Evolutionary conservation across 2,113 vertebrate species (phyloP), one percentile per base, ranked within the genome.

Genomic region (Tor tambroides): DNA sequence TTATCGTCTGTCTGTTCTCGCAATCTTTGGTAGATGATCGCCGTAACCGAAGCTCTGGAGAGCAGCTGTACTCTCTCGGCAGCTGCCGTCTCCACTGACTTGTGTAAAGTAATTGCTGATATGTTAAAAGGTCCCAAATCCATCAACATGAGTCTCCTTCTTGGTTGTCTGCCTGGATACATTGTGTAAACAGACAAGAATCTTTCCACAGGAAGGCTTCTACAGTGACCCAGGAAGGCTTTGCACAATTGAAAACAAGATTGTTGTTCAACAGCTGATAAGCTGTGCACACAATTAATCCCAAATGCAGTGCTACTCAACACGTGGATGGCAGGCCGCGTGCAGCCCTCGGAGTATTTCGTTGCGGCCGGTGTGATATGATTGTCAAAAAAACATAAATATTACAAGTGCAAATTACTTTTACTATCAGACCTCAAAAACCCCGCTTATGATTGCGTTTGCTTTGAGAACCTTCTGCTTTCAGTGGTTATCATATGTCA

Each of bases 41-140:
- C 14, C 12, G 21, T 30, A 23, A 63, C 88, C 76, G 7, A 91
- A 80, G 81, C 88, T 90, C 89, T 54, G 82, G 89, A 61, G 86
- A 89, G 77, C 85, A 56, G 41, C 72, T 81, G 88, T 41, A 30
- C 54, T 30, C 10, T 59, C 19, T 63, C 51, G 67, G 59, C 91
- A 93, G 90, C 91, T 93, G 93, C 81, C 30, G 32, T 85, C 75
- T 90, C 83, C 85, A 91, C 91, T 85, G 89, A 69, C 46, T 84
- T 85, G 69, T 75, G 49, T 51, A 43, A 88, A 14, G 77, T 83
- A 79, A 84, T 69, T 88, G 19, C 85, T 87, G 75, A 88, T 89
- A 85, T 67, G 81, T 90, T 67, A 83, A 80, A 59, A 91, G 77
- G 65, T 81, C 41, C 79, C 69, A 38, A 84, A 87, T 81, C 59